These are phyloP conservation scores for Callospermophilus lateralis DNA, from an alignment of 2,113 vertebrate genomes.

Conservation along the genomic window DNA sequence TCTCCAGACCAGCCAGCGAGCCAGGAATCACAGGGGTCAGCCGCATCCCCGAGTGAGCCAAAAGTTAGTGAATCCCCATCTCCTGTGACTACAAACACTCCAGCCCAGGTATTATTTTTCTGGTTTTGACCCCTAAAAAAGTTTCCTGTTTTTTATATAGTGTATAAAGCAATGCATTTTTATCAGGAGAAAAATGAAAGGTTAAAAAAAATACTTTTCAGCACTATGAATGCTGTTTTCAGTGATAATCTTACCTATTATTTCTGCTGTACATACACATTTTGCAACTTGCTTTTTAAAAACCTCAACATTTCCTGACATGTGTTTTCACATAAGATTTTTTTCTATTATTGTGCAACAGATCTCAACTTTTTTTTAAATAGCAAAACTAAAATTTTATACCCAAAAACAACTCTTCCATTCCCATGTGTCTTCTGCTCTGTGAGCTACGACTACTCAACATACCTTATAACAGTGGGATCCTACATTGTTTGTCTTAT, in stretches of 20 bases:
- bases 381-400: not conserved
- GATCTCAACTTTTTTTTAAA: not conserved
- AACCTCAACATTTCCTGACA: not conserved
- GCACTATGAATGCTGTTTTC: not conserved
- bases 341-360: not conserved
- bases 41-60: slow-evolving; percentile 93
- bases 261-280: not conserved
- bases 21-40: slow-evolving; percentile 96
- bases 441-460: not conserved
- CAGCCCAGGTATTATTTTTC: slow-evolving; percentile 86
- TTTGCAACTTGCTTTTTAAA: slow-evolving; percentile 9
- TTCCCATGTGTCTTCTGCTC: not conserved
- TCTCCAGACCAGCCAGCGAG: slow-evolving; percentile 98
- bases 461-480: not conserved
- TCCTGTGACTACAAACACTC: slow-evolving; percentile 85
- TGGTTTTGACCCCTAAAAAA: not conserved
- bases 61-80: slow-evolving; percentile 91
- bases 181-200: not conserved
- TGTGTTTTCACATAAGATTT: not conserved
- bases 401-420: not conserved
- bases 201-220: slow-evolving; percentile 6
- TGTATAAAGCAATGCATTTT: not conserved
- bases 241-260: slow-evolving; percentile 1
- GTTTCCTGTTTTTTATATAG: not conserved
- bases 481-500: not conserved